These are phyloP conservation scores for Cataglyphis altisquamis DNA, from an alignment of 2,888 invertebrate species.

Conservation along the genomic window DNA sequence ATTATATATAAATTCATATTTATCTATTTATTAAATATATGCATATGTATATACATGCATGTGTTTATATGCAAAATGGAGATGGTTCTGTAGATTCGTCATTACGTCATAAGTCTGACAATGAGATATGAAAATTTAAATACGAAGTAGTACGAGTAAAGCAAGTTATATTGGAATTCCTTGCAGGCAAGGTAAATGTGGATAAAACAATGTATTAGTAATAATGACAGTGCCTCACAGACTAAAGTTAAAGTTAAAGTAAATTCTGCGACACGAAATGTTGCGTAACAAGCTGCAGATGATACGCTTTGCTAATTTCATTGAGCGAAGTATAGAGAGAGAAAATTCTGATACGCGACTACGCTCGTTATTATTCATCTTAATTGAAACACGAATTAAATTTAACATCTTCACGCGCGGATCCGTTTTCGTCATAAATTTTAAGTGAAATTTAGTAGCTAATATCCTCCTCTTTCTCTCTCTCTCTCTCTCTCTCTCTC, in stretches of 20 bases:
- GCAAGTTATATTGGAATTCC: conserved; percentile 12
- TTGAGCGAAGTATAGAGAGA: conserved; percentile 24
- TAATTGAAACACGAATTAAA: conserved; percentile 60
- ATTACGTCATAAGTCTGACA: conserved; percentile 6
- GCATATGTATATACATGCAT: background rate
- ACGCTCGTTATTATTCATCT: conserved; percentile 53
- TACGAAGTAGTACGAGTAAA: background rate
- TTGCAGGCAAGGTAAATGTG: conserved; percentile 16
- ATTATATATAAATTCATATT: too few relatives aligned
- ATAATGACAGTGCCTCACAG: conserved; percentile 21
- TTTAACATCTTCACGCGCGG: conserved; percentile 50
- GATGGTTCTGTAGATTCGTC: background rate
- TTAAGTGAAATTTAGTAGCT: conserved; percentile 50
- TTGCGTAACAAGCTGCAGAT: conserved; percentile 34
- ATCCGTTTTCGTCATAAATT: conserved; percentile 54
- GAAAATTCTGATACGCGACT: conserved; percentile 53
- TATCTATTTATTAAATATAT: too few relatives aligned
- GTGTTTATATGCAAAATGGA: background rate
- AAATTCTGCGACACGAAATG: conserved; percentile 27
- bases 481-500: background rate
- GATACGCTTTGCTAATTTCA: conserved; percentile 47
- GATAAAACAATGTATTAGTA: conserved; percentile 19
- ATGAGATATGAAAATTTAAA: background rate
- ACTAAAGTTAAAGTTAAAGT: conserved; percentile 25
- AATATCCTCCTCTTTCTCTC: conserved; percentile 43